Percentiles rank a stretch among this genome's conserved stretches.
These are phyloP conservation scores for Octodon degus DNA, from an alignment of 2,113 vertebrate genomes.

Conservation along the genomic window DNA sequence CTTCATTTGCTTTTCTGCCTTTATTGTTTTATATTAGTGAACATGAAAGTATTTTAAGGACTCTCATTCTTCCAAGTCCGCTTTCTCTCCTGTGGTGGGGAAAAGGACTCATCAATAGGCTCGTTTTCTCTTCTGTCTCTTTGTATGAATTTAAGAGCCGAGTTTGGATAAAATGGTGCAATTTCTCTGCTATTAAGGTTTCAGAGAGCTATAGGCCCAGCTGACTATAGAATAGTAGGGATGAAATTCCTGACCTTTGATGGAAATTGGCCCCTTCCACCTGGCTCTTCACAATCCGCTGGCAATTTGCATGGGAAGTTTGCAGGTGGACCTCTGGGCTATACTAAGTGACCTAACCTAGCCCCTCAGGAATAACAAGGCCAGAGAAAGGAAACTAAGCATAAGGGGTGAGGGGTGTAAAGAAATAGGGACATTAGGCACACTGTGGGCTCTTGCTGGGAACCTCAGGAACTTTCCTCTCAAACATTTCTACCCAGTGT, in stretches of 20 bases:
- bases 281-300: background rate
- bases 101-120: background rate
- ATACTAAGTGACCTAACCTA: background rate
- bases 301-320: background rate
- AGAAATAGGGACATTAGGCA: background rate
- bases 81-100: background rate
- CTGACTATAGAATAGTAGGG: background rate
- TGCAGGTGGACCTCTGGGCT: background rate
- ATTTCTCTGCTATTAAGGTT: background rate
- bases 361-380: background rate
- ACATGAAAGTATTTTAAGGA: conserved; percentile 13
- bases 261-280: background rate
- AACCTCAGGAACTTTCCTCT: background rate
- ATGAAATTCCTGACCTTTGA: background rate
- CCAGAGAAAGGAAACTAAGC: background rate
- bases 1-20: background rate
- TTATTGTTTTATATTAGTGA: background rate
- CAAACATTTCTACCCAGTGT: background rate
- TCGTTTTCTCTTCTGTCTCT: background rate
- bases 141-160: background rate
- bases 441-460: background rate
- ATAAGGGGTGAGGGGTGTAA: no score
- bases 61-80: background rate
- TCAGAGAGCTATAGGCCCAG: background rate
- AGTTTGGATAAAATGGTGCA: background rate